Percentiles rank a stretch among this genome's conserved stretches.
phyloP scores from a whole-genome alignment of 2,888 invertebrate genomes.

The Cenopis cana region DNA sequence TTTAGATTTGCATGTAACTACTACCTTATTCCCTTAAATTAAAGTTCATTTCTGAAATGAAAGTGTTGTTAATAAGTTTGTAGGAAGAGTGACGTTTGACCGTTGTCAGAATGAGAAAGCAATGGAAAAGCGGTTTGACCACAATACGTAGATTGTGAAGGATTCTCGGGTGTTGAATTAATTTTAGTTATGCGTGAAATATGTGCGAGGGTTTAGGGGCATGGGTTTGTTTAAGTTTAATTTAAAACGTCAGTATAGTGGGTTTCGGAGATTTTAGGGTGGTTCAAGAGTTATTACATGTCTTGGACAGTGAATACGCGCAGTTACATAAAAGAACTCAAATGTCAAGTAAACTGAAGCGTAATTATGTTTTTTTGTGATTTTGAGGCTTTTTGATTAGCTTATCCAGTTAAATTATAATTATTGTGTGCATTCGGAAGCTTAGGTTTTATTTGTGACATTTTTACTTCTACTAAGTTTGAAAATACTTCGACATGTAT shows the following conservation, averaged over 20 bases:
- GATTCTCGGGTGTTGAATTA: constrained; percentile 63
- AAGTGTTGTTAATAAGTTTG: constrained; percentile 2
- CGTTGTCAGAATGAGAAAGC: constrained; percentile 53
- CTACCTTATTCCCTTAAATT: background rate
- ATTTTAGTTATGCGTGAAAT: constrained; percentile 57
- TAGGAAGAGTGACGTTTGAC: constrained; percentile 34
- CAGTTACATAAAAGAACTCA: background rate
- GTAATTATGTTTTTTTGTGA: background rate
- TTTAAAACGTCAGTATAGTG: constrained; percentile 15
- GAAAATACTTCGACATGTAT: no score
- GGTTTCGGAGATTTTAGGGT: background rate
- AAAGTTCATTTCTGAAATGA: constrained; percentile 24
- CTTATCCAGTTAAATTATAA: no score
- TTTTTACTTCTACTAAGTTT: no score
- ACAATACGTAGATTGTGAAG: constrained; percentile 56
- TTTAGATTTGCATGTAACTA: background rate
- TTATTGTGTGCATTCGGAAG: no score
- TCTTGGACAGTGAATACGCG: background rate
- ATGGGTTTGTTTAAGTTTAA: constrained; percentile 24
- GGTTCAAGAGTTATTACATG: background rate
- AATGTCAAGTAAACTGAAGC: background rate
- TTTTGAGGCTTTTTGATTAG: background rate
- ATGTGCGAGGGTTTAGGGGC: constrained; percentile 5
- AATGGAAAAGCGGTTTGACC: constrained; percentile 67
- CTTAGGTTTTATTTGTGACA: no score